Conservation (phyloP, 2,113 vertebrate species). For the Paradoxurus hermaphroditus region DNA sequence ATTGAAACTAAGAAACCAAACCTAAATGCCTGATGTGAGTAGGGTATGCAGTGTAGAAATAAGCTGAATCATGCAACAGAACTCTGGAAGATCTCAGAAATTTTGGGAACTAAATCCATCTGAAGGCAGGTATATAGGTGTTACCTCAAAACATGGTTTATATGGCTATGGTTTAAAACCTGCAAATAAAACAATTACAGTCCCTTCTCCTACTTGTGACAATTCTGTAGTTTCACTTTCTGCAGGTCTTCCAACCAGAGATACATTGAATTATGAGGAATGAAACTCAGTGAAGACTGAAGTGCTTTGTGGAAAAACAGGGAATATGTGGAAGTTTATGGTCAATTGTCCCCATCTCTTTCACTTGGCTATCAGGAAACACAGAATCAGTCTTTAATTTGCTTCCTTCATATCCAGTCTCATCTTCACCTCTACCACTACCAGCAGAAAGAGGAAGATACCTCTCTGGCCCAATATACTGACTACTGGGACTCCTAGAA, state of each 20-base stretch:
- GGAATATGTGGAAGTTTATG: background rate
- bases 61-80: too few relatives aligned
- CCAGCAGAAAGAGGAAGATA: background rate
- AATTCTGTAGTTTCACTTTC: background rate
- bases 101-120: background rate
- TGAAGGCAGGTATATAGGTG: background rate
- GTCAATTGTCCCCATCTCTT: background rate
- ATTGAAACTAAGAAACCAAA: background rate
- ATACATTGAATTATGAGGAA: background rate
- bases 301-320: background rate
- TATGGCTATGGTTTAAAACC: background rate
- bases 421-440: background rate
- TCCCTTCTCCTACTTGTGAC: accelerated
- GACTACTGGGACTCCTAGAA: background rate
- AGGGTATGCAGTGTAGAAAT: background rate
- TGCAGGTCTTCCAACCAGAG: background rate
- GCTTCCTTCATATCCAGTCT: background rate
- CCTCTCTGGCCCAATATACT: background rate
- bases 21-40: background rate
- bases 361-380: background rate
- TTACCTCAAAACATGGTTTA: background rate
- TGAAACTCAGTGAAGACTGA: background rate
- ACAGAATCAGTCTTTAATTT: background rate
- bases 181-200: background rate
- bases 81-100: background rate